Percentiles rank a stretch among this genome's conserved stretches.
These are phyloP conservation scores for Butastur rufipennis DNA, from an alignment of 2,113 vertebrate species.

Conservation along the genomic window DNA sequence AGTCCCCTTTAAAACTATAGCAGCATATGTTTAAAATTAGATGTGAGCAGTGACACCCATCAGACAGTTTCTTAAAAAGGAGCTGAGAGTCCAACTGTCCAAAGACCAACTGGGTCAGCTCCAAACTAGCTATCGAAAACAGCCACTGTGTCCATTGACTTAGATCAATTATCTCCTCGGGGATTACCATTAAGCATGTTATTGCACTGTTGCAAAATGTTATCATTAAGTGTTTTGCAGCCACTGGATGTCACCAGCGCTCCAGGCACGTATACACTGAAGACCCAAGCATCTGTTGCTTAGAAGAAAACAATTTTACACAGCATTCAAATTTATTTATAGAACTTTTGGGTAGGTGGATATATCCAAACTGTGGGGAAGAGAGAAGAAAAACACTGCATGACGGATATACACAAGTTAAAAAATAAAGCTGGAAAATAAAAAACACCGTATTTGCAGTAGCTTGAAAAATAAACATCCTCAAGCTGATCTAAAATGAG, in stretches of 20 bases:
- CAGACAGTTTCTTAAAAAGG: background rate
- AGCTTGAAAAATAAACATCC: slow-evolving; percentile 47
- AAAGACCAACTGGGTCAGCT: background rate
- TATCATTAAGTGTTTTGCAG: slow-evolving; percentile 8
- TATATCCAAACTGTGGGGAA: background rate
- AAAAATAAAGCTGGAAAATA: slow-evolving; percentile 36
- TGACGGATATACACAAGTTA: background rate
- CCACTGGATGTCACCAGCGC: slow-evolving; percentile 51
- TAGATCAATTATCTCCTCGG: background rate
- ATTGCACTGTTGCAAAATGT: background rate
- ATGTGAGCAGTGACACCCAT: fast-evolving
- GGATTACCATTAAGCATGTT: background rate
- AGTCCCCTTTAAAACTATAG: fast-evolving
- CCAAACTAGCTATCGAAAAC: background rate
- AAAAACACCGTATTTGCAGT: background rate
- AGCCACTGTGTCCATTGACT: background rate
- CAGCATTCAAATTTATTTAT: slow-evolving; percentile 36
- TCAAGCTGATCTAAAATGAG: slow-evolving; percentile 24
- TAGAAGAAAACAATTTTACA: slow-evolving; percentile 35
- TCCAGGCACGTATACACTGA: background rate
- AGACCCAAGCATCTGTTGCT: slow-evolving; percentile 3
- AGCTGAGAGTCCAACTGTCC: background rate
- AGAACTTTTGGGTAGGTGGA: slow-evolving; percentile 41
- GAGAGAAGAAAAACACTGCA: slow-evolving; percentile 13
- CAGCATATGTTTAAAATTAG: fast-evolving